Evolutionary conservation across 1,140 invertebrate species (phyloP), one percentile per base, ranked within the genome.

Genomic region (Hesperophylax magnus): DNA sequence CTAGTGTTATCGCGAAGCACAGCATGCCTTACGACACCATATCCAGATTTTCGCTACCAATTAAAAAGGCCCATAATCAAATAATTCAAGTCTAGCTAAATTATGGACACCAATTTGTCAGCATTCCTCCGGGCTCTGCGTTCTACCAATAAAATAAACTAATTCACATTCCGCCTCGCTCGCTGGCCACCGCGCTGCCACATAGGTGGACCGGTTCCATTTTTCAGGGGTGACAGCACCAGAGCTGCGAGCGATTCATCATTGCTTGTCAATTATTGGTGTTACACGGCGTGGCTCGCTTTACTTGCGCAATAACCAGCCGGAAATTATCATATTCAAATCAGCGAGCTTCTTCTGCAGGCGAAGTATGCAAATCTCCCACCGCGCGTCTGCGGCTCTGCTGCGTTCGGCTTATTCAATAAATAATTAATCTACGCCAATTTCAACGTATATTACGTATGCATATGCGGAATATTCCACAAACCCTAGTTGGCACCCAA

Each of bases 181-280:
- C 61, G 61, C 14, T 17, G 34, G 34, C 65, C 65, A 69, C 65
- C 31, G 14, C 31, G 65, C 17, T 52, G 65, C 61, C 61, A 65
- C 61, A 65, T n/a, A 14, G 31, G 65, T n/a, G 65, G 47, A 77
- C 56, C 56, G 53, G 56, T 77, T 58, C 53, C 56, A 77, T 77
- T 52, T 63, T 61, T 65, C 61, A 65, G 75, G 31, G 27, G 75
- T 61, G 75, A 65, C 75, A 65, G 75, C 54, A 15, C 56, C 22
- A 24, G 18, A 17, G 54, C 18, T 17, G 3, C 34, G 75, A 18
- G 61, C 53, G 67, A 82, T 82, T 77, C 60, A 82, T 82, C 81
- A 82, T 82, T 78, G 77, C 81, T 82, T 82, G 81, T 82, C 81
- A 82, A 82, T 82, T 82, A 82, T 78, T 65, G 76, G 65, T 74